Evolutionary conservation across 64 coral and sea anemone species (phyloP).

Genomic region (Cladopsammia gracilis): DNA sequence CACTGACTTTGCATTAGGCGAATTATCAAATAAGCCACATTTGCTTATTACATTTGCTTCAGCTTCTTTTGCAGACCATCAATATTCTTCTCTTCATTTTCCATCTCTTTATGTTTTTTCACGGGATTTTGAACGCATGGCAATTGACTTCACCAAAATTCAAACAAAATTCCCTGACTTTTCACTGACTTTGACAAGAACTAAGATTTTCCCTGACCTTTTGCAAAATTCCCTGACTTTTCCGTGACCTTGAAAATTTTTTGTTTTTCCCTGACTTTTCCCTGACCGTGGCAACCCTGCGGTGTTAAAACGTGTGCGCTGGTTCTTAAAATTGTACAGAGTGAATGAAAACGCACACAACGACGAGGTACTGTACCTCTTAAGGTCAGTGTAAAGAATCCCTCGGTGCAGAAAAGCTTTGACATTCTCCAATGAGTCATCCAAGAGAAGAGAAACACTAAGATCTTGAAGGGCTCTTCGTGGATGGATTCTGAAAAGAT

Average conservation of each 20-base stretch:
- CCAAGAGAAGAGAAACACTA: constrained; percentile 93
- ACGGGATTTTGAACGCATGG: too few relatives aligned
- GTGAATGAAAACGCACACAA: background rate
- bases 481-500: constrained; percentile 78
- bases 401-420: constrained; percentile 92
- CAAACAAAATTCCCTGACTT: too few relatives aligned
- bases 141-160: too few relatives aligned
- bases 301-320: too few relatives aligned
- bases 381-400: constrained; percentile 96
- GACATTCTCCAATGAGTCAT: constrained; percentile 80
- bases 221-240: background rate
- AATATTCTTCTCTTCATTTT: too few relatives aligned
- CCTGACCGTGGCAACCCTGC: constrained; percentile 29
- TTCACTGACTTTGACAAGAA: too few relatives aligned
- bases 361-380: constrained; percentile 60
- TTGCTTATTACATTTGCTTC: too few relatives aligned
- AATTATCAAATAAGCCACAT: too few relatives aligned
- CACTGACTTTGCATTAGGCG: too few relatives aligned
- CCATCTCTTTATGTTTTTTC: too few relatives aligned
- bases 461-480: constrained; percentile 94
- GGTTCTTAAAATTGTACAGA: background rate
- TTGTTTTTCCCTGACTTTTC: constrained; percentile 20
- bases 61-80: too few relatives aligned
- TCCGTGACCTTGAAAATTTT: constrained; percentile 19
- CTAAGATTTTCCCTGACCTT: too few relatives aligned